Evolutionary conservation across 2,888 invertebrate species (phyloP).

Genomic region (Drosophila meridionalis): DNA sequence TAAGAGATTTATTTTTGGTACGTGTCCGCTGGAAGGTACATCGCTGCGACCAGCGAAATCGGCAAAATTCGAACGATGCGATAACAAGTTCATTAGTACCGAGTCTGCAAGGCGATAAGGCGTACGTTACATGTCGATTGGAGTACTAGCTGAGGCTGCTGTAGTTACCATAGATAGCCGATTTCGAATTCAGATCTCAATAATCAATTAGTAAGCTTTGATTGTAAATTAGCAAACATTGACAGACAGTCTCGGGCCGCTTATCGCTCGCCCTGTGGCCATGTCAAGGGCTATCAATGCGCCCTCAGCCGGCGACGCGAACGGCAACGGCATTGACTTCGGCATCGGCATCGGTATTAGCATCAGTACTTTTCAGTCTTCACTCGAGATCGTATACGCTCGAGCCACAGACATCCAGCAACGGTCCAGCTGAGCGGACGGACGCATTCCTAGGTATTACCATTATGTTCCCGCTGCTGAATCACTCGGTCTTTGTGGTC

Average conservation of each 20-base stretch:
- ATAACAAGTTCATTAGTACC: constrained; percentile 17
- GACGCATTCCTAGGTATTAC: constrained; percentile 41
- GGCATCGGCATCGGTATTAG: constrained; percentile 10
- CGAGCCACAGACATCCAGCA: constrained; percentile 60
- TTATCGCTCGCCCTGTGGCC: constrained; percentile 41
- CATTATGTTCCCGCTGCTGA: constrained; percentile 67
- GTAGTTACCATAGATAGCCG: not conserved
- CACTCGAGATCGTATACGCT: constrained; percentile 24
- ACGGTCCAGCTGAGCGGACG: constrained; percentile 58
- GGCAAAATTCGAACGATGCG: constrained; percentile 10
- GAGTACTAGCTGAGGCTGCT: not conserved
- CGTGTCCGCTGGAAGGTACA: constrained; percentile 6
- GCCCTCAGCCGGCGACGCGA: constrained; percentile 47
- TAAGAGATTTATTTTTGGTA: not conserved
- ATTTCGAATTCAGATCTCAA: constrained; percentile 1
- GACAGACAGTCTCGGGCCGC: constrained; percentile 32
- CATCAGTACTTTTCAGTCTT: constrained; percentile 14
- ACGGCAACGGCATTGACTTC: not conserved
- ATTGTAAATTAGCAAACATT: constrained; percentile 68
- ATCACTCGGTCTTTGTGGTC: constrained; percentile 47
- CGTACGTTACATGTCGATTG: not conserved
- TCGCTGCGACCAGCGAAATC: constrained; percentile 32
- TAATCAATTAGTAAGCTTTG: constrained; percentile 69
- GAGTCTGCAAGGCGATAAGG: constrained; percentile 15
- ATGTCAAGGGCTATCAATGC: constrained; percentile 75